These are phyloP conservation scores for Beris chalybata DNA, from an alignment of 2,888 invertebrate species.

Conservation along the genomic window DNA sequence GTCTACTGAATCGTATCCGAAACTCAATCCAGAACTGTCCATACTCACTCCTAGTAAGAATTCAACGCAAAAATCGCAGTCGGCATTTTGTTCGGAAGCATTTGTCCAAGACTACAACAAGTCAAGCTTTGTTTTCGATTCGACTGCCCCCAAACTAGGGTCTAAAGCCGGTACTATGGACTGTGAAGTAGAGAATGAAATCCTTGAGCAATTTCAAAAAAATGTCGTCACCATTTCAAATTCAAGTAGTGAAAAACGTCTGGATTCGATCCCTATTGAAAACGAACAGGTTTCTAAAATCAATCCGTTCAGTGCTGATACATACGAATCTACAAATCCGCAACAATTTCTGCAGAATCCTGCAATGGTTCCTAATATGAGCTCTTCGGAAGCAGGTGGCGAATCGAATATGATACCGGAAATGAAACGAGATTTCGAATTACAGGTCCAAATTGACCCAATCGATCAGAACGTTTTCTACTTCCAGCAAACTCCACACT, in stretches of 20 bases:
- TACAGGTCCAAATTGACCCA: no score
- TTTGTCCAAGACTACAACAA: neutral
- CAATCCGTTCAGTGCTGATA: no score
- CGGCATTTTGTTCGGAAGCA: neutral
- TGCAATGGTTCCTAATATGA: no score
- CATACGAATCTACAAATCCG: no score
- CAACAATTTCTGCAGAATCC: no score
- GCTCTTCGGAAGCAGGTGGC: no score
- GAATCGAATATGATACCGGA: no score
- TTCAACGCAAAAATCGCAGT: slow-evolving; percentile 6
- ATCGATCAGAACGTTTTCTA: slow-evolving; percentile 13
- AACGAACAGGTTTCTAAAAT: no score
- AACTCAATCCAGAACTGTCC: slow-evolving; percentile 32
- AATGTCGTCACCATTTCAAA: neutral
- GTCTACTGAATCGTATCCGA: slow-evolving; percentile 35
- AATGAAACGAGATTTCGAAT: no score
- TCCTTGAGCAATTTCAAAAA: slow-evolving; percentile 14
- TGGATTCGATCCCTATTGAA: neutral
- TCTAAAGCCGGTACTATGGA: neutral
- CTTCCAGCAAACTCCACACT: slow-evolving; percentile 11
- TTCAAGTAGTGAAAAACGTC: neutral
- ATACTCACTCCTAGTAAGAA: neutral
- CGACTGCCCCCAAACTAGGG: neutral
- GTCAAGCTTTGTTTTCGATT: neutral
- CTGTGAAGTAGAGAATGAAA: slow-evolving; percentile 13